Evolutionary conservation across 2,797 vertebrate genomes (phyloP).

Genomic region (Microtus obscurus): DNA sequence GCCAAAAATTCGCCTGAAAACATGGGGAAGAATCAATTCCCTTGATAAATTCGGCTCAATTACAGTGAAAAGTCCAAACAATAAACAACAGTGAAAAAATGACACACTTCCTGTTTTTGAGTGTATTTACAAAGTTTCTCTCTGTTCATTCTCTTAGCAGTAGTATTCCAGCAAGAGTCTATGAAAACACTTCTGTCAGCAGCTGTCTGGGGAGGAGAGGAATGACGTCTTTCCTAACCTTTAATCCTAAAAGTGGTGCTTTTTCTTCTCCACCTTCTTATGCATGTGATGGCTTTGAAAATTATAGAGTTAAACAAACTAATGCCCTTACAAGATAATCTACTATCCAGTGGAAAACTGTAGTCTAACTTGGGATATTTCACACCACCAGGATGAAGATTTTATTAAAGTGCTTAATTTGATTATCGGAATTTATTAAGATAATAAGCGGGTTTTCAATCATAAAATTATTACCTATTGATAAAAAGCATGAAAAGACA

Average conservation of each 20-base stretch:
- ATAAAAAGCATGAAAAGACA: conserved; percentile 5
- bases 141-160: background rate
- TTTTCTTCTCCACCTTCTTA: background rate
- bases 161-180: background rate
- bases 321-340: too few species aligned
- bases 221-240: background rate
- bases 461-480: background rate
- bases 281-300: background rate
- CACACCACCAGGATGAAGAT: background rate
- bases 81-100: conserved; percentile 10
- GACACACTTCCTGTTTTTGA: background rate
- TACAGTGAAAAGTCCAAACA: background rate
- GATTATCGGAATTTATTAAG: conserved; percentile 23
- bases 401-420: conserved; percentile 38
- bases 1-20: background rate
- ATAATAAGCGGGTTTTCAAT: conserved; percentile 29
- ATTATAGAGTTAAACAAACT: conserved; percentile 19
- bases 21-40: background rate
- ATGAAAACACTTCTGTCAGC: background rate
- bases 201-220: background rate
- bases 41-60: background rate
- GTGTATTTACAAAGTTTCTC: background rate
- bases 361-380: background rate
- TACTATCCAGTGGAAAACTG: background rate
- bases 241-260: background rate